Evolutionary conservation across 2,888 invertebrate species (phyloP).

Genomic region (Patella depressa): DNA sequence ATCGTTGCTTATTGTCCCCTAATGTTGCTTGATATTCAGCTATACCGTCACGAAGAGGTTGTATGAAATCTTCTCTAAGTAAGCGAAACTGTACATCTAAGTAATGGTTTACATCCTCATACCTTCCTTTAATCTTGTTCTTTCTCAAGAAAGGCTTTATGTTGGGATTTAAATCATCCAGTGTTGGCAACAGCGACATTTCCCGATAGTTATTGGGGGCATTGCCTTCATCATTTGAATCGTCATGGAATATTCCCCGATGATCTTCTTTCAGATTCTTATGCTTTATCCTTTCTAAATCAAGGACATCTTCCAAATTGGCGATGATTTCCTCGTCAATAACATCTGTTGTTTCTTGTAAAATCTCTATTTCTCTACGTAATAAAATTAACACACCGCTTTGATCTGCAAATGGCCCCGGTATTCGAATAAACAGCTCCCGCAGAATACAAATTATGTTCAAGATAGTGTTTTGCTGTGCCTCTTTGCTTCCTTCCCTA

Average conservation of each 20-base stretch:
- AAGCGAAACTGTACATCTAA: conserved; percentile 83
- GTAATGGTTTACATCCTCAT: conserved; percentile 80
- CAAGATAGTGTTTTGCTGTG: background rate
- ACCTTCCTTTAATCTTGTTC: conserved; percentile 78
- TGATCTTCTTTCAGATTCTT: background rate
- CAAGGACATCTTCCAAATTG: background rate
- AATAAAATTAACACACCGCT: too few species aligned
- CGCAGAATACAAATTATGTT: background rate
- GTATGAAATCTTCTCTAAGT: conserved; percentile 84
- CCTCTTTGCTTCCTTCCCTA: background rate
- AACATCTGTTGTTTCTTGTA: background rate
- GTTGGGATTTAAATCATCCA: conserved; percentile 62
- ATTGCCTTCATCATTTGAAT: conserved; percentile 9
- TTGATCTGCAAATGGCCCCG: too few species aligned
- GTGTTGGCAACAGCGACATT: conserved; percentile 66
- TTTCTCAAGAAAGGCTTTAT: conserved; percentile 73
- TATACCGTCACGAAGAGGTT: conserved; percentile 81
- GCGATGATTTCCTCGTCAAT: background rate
- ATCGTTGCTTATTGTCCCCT: background rate
- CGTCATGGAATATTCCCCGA: too few species aligned
- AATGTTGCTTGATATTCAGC: conserved; percentile 71
- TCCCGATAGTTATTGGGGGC: conserved; percentile 72
- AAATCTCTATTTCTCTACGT: background rate
- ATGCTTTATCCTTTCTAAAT: background rate
- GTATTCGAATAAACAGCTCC: background rate